A percentile compares a stretch with the other conserved stretches of the same genome.
Evolutionary conservation across 2,113 vertebrate species (phyloP).

Genomic region (Xiphophorus maculatus): DNA sequence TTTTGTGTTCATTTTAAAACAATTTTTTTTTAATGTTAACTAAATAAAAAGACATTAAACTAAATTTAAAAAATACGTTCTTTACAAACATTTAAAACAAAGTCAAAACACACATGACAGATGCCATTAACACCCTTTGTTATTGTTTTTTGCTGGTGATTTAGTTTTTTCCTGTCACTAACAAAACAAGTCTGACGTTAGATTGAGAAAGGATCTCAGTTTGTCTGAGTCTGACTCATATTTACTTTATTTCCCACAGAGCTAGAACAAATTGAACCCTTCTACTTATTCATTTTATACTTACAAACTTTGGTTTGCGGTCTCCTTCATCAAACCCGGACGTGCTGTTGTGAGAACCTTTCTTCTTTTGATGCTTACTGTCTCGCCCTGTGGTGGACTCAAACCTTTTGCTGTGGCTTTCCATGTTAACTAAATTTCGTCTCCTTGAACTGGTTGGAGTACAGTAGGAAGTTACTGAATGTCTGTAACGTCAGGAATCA

Average conservation of each 20-base stretch:
- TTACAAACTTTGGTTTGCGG: conserved; percentile 82
- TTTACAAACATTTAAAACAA: background rate
- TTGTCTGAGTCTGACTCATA: background rate
- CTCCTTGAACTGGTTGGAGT: background rate
- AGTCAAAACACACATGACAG: background rate
- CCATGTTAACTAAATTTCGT: conserved; percentile 63
- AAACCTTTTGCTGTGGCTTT: conserved; percentile 63
- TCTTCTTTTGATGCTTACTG: conserved; percentile 75
- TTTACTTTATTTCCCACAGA: background rate
- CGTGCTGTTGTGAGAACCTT: conserved; percentile 41
- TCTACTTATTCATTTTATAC: conserved; percentile 39
- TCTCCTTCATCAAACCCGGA: conserved; percentile 74
- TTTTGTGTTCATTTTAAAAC: background rate
- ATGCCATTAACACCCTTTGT: background rate
- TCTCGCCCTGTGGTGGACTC: conserved; percentile 66
- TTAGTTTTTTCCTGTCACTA: background rate
- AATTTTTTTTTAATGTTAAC: background rate
- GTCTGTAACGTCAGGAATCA: background rate
- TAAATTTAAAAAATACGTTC: background rate
- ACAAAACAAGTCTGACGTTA: background rate
- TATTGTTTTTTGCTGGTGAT: background rate
- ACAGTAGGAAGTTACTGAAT: background rate
- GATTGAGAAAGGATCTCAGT: background rate
- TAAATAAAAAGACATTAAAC: no score
- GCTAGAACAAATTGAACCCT: background rate